These are phyloP conservation scores for Corythaixoides concolor DNA, from an alignment of 2,113 vertebrate species.

Conservation along the genomic window DNA sequence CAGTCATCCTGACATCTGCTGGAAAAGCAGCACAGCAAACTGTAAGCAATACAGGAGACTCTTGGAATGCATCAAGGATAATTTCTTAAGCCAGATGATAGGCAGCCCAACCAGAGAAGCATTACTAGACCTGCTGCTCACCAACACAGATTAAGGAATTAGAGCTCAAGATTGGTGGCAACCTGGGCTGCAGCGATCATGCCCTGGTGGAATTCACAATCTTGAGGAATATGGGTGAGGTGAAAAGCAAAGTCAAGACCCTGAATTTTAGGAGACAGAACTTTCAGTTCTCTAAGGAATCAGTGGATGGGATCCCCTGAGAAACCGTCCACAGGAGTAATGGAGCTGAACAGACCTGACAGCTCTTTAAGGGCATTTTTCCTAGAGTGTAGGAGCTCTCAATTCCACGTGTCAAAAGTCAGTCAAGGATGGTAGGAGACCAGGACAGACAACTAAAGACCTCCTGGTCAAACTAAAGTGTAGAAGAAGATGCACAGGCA, in stretches of 20 bases:
- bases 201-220: no score
- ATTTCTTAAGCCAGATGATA: neutral
- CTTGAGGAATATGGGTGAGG: neutral
- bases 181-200: neutral
- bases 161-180: neutral
- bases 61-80: neutral
- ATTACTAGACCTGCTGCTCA: no score
- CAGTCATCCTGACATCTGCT: neutral
- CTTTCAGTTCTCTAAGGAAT: no score
- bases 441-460: neutral
- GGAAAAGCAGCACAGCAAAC: neutral
- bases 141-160: no score
- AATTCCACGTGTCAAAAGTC: neutral
- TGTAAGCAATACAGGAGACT: neutral
- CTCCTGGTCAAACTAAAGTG: neutral
- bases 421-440: neutral
- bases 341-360: neutral
- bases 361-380: neutral
- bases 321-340: neutral
- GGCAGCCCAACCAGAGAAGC: no score
- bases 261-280: no score
- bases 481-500: neutral
- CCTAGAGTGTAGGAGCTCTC: neutral
- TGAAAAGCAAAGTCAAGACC: no score
- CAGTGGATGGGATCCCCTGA: fast-evolving